These are phyloP conservation scores for Ophonus ardosiacus DNA, from an alignment of 2,888 invertebrate genomes.

Conservation along the genomic window DNA sequence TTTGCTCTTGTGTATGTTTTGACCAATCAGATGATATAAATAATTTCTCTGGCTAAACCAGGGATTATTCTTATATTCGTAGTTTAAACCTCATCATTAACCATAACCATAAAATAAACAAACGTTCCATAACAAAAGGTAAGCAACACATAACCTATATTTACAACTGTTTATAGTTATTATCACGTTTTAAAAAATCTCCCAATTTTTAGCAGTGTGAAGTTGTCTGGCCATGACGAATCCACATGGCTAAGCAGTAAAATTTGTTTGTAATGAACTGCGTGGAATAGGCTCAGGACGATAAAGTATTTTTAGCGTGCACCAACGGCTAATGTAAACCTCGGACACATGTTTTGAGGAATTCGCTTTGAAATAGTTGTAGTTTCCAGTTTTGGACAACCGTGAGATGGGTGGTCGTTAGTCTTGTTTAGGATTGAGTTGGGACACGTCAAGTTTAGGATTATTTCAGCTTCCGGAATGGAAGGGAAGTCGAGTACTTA, in stretches of 20 bases:
- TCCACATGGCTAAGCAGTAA: conserved; percentile 42
- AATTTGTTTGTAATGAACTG: conserved; percentile 45
- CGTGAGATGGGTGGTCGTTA: conserved; percentile 14
- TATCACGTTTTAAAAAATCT: too few species aligned
- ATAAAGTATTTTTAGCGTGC: conserved; percentile 28
- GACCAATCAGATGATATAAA: too few species aligned
- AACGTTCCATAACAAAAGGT: too few species aligned
- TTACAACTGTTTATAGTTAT: too few species aligned
- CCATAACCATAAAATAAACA: too few species aligned
- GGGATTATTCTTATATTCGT: too few species aligned
- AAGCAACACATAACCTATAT: too few species aligned
- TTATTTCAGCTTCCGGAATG: background rate
- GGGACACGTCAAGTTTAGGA: background rate
- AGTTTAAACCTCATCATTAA: too few species aligned
- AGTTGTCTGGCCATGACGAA: background rate
- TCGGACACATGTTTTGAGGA: conserved; percentile 31
- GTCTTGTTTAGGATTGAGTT: conserved; percentile 16
- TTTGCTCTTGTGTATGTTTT: too few species aligned
- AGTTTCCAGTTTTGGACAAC: conserved; percentile 9
- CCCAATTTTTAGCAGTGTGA: background rate
- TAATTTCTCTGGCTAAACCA: too few species aligned
- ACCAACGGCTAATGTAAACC: conserved; percentile 32
- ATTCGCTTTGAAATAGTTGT: conserved; percentile 26
- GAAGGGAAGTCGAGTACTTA: background rate
- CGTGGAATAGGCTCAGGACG: background rate